Evolutionary conservation across 2,113 vertebrate genomes (phyloP).

Genomic region (Notothenia rossii): DNA sequence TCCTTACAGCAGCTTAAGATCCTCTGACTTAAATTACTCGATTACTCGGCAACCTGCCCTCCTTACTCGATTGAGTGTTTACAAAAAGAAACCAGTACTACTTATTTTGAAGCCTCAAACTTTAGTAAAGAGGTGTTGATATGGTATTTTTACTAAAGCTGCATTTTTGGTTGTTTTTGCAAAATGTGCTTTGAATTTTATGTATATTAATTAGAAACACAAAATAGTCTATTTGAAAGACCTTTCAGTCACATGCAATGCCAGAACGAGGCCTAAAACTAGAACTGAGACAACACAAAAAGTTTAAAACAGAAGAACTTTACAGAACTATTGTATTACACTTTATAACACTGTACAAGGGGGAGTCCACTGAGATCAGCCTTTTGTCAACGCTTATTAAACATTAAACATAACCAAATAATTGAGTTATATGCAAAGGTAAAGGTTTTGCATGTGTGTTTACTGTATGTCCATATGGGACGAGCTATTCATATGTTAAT

Average conservation of each 20-base stretch:
- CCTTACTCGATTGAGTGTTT: background rate
- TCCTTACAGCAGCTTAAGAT: too few relatives aligned
- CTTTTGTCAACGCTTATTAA: constrained; percentile 11
- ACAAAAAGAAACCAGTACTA: background rate
- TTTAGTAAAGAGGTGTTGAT: background rate
- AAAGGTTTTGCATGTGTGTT: background rate
- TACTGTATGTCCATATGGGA: too few relatives aligned
- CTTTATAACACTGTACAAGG: background rate
- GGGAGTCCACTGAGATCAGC: constrained; percentile 15
- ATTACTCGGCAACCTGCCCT: too few relatives aligned
- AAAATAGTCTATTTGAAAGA: background rate
- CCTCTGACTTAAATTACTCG: background rate
- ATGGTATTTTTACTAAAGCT: background rate
- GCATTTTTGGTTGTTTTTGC: background rate
- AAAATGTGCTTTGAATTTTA: background rate
- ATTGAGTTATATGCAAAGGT: background rate
- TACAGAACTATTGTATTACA: background rate
- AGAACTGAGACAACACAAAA: background rate
- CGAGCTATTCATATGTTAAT: too few relatives aligned
- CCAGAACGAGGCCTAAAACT: background rate
- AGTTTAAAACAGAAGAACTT: background rate
- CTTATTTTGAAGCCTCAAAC: background rate
- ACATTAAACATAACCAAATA: background rate
- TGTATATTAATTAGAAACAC: background rate
- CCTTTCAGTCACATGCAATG: background rate